Percentiles rank a stretch among this genome's conserved stretches.
phyloP scores from a whole-genome alignment of 2,797 vertebrate species.

The Pitangus sulphuratus region DNA sequence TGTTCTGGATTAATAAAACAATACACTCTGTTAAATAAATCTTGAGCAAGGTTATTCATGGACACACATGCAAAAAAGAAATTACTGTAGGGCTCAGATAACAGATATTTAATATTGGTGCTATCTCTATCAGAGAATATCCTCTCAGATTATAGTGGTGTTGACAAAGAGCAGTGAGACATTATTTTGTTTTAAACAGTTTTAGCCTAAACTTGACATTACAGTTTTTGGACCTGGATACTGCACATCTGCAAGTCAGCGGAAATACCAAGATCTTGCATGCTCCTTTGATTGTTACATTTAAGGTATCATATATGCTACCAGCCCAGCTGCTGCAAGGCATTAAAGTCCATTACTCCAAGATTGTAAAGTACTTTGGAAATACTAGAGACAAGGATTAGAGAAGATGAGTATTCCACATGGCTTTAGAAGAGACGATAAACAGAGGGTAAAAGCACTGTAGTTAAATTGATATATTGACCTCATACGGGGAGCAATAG shows the following conservation, averaged over 20 bases:
- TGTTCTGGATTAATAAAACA: slow-evolving; percentile 78
- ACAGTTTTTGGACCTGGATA: slow-evolving; percentile 81
- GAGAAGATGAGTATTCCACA: slow-evolving; percentile 97
- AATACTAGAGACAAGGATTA: slow-evolving; percentile 90
- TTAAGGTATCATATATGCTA: slow-evolving; percentile 97
- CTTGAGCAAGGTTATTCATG: slow-evolving; percentile 66
- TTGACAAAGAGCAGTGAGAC: slow-evolving; percentile 86
- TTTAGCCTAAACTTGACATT: slow-evolving; percentile 84
- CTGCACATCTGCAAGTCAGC: slow-evolving; percentile 88
- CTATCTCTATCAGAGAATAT: slow-evolving; percentile 61
- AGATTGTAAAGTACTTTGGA: slow-evolving; percentile 96
- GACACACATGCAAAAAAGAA: slow-evolving; percentile 65
- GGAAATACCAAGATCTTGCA: slow-evolving; percentile 93
- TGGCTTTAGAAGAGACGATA: slow-evolving; percentile 90
- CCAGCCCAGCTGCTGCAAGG: slow-evolving; percentile 92
- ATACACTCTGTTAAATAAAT: slow-evolving; percentile 76
- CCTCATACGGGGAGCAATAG: slow-evolving; percentile 84
- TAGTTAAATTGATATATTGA: slow-evolving; percentile 92
- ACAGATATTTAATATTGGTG: slow-evolving; percentile 69
- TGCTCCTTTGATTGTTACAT: slow-evolving; percentile 98
- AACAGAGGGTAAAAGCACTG: slow-evolving; percentile 87
- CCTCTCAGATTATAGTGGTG: slow-evolving; percentile 57
- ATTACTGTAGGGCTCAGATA: slow-evolving; percentile 75
- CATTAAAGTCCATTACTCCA: slow-evolving; percentile 89
- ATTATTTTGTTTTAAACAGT: slow-evolving; percentile 82